phyloP scores from a whole-genome alignment of 92 coral and sea anemone species.

The Isaurus tuberculatus region DNA sequence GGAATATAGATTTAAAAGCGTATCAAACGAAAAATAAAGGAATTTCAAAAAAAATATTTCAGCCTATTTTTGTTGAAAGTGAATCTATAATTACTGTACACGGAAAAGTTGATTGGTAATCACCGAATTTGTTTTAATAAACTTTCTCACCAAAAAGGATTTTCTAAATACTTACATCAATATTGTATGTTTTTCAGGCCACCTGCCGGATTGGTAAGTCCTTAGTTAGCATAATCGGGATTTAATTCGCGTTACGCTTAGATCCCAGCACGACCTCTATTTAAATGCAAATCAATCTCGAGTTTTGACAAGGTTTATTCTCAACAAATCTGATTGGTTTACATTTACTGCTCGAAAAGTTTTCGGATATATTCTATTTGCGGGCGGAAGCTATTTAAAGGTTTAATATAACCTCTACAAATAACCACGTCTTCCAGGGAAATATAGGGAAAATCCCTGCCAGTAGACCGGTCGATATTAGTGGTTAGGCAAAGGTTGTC shows the following conservation, averaged over 20 bases:
- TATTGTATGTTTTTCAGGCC: neutral
- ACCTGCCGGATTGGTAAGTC: constrained; percentile 29
- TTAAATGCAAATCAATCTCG: constrained; percentile 36
- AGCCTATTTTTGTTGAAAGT: neutral
- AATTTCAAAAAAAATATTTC: neutral
- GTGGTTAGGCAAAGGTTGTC: neutral
- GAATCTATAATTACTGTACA: neutral
- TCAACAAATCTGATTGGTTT: constrained; percentile 26
- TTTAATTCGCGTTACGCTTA: constrained; percentile 37
- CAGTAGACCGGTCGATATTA: neutral
- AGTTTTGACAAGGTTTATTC: neutral
- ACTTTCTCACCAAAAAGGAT: constrained; percentile 19
- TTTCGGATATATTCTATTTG: constrained; percentile 34
- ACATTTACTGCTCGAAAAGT: constrained; percentile 9
- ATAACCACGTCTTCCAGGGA: neutral
- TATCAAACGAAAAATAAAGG: neutral
- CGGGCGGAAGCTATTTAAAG: constrained; percentile 30
- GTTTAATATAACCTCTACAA: neutral
- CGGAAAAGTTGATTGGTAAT: neutral
- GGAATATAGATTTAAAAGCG: neutral
- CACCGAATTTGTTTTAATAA: neutral
- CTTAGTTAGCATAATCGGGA: constrained; percentile 34
- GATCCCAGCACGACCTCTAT: constrained; percentile 2
- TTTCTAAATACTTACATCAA: constrained; percentile 41
- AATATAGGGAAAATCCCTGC: neutral